phyloP scores from a whole-genome alignment of 2,797 vertebrate species.

The Coccyzus lansbergi region DNA sequence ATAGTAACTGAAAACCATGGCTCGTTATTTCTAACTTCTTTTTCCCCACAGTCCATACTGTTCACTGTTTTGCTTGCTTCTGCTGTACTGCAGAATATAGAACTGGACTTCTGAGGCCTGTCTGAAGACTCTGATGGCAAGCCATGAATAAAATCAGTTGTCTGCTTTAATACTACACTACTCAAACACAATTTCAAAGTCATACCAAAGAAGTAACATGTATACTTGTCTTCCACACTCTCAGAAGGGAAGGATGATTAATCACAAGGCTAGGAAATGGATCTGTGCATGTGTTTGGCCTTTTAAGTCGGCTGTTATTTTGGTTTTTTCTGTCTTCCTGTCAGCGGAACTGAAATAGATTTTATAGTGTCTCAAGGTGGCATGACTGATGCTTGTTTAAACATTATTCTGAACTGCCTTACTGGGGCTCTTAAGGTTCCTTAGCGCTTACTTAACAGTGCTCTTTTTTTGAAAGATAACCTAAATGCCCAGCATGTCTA shows the following conservation, averaged over 20 bases:
- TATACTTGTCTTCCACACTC: not conserved
- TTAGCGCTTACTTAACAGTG: not conserved
- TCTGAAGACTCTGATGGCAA: not conserved
- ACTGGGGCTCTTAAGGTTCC: not conserved
- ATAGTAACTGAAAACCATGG: not conserved
- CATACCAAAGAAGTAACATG: not conserved
- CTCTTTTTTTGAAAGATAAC: not conserved
- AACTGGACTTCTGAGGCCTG: not conserved
- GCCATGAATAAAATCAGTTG: not conserved
- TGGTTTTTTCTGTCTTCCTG: not conserved
- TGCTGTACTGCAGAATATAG: not conserved
- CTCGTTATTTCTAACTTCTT: not conserved
- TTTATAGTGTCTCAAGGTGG: not conserved
- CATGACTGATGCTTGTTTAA: not conserved
- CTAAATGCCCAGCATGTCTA: not conserved
- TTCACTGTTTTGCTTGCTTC: not conserved
- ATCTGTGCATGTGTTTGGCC: not conserved
- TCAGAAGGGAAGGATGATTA: not conserved
- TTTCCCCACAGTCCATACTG: accelerated
- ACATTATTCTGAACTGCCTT: not conserved
- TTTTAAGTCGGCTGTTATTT: not conserved
- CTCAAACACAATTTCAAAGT: not conserved
- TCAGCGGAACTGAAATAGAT: not conserved
- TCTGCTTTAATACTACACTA: not conserved
- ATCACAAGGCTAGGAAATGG: not conserved